A percentile compares a stretch with the other conserved stretches of the same genome.
phyloP scores from a whole-genome alignment of 2,113 vertebrate species.

The Hystrix brachyura region DNA sequence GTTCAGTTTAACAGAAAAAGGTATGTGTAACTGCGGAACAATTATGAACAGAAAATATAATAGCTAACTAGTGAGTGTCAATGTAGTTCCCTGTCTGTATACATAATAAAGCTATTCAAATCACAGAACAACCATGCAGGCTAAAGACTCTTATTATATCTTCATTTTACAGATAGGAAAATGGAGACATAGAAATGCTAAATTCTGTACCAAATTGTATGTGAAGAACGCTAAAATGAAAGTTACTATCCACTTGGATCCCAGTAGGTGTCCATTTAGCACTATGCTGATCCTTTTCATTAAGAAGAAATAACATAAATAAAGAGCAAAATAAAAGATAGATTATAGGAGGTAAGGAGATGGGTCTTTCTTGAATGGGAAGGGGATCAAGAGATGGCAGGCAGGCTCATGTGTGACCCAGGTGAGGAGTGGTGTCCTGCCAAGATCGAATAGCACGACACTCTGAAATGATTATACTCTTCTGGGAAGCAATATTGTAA shows the following conservation, averaged over 20 bases:
- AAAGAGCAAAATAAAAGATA: background rate
- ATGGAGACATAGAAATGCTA: background rate
- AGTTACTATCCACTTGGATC: accelerated
- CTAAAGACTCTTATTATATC: background rate
- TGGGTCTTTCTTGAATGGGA: background rate
- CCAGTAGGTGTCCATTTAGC: background rate
- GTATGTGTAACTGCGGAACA: background rate
- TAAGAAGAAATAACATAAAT: background rate
- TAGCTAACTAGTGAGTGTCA: background rate
- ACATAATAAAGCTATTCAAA: background rate
- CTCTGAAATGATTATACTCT: background rate
- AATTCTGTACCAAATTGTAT: background rate
- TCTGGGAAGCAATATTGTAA: background rate
- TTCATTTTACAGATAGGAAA: background rate
- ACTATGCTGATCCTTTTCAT: background rate
- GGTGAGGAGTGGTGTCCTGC: background rate
- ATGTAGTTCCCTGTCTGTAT: background rate
- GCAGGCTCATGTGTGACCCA: background rate
- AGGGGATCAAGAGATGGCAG: background rate
- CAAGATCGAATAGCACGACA: background rate
- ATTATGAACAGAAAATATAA: background rate
- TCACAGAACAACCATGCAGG: background rate
- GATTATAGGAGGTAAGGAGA: background rate
- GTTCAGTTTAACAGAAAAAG: background rate
- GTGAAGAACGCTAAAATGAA: background rate